Percentiles rank a stretch among this genome's conserved stretches.
These are phyloP conservation scores for Aurelia sp. DNA, from an alignment of 30 jellyfish, hydroid and myxozoan genomes.

Conservation along the genomic window DNA sequence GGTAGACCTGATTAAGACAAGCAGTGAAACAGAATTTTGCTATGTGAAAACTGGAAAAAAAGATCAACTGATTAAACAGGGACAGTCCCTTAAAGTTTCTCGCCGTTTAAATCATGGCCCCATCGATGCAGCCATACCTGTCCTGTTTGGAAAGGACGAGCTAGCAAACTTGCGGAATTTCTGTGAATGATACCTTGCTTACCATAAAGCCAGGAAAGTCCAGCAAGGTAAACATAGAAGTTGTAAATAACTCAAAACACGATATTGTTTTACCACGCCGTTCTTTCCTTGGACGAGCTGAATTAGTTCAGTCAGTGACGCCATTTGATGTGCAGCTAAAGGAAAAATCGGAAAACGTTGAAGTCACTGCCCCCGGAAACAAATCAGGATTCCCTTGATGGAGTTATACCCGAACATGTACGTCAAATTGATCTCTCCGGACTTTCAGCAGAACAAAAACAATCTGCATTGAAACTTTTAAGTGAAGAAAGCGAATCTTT, in stretches of 20 bases:
- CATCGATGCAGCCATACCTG: constrained; percentile 6
- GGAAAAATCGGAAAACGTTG: constrained; percentile 8
- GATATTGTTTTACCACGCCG: constrained; percentile 27
- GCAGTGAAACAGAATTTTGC: constrained; percentile 16
- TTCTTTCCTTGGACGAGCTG: constrained; percentile 29
- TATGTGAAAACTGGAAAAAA: neutral
- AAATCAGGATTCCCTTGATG: neutral
- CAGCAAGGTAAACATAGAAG: constrained; percentile 33
- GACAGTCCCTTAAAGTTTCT: constrained; percentile 10
- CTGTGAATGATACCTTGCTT: constrained; percentile 26
- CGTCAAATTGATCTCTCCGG: constrained; percentile 38
- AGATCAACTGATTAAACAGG: constrained; percentile 3
- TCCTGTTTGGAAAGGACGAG: constrained; percentile 18
- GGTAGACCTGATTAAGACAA: neutral
- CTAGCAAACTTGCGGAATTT: neutral
- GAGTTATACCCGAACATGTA: constrained; percentile 32
- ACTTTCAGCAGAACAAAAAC: constrained; percentile 24
- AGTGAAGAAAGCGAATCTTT: constrained; percentile 18
- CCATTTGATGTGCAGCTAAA: constrained; percentile 24
- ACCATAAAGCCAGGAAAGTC: constrained; percentile 28
- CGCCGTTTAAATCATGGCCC: constrained; percentile 27
- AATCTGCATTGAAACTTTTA: constrained; percentile 13
- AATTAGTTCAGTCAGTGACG: constrained; percentile 31
- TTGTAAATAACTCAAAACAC: constrained; percentile 40
- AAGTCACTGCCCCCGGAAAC: constrained; percentile 3